Percentiles rank a stretch among this genome's conserved stretches.
Conservation (phyloP, 2,888 invertebrate genomes). For the Calameuta pallipes region DNA sequence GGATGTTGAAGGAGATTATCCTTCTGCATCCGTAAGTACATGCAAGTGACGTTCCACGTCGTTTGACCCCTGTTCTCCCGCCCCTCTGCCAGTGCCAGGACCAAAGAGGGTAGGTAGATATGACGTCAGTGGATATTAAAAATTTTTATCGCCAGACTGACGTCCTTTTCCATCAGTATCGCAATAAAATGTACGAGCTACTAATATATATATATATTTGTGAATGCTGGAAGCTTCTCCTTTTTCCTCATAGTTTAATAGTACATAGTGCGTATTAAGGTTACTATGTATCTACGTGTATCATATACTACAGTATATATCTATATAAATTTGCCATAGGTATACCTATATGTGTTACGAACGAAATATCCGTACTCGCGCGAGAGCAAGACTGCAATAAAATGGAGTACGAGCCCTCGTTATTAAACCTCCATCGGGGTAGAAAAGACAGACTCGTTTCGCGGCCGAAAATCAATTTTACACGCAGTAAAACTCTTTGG, state of each 20-base stretch:
- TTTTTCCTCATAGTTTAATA: too few relatives aligned
- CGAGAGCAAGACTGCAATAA: background rate
- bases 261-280: background rate
- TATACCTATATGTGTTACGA: background rate
- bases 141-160: background rate
- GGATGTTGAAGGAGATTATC: background rate
- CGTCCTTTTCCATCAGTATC: background rate
- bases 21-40: background rate
- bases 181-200: background rate
- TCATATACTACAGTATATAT: background rate
- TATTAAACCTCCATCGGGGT: background rate
- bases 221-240: background rate
- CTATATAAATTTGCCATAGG: background rate
- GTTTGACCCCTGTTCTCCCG: background rate
- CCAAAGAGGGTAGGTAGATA: background rate
- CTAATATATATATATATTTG: background rate
- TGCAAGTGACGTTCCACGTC: background rate
- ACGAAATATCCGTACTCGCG: background rate
- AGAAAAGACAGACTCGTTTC: background rate
- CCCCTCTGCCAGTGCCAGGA: background rate
- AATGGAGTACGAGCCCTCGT: background rate
- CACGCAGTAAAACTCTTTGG: background rate
- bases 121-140: background rate
- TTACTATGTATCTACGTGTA: background rate
- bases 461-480: background rate